Evolutionary conservation across 2,797 vertebrate genomes (phyloP).

Genomic region (Pteropus rufus): DNA sequence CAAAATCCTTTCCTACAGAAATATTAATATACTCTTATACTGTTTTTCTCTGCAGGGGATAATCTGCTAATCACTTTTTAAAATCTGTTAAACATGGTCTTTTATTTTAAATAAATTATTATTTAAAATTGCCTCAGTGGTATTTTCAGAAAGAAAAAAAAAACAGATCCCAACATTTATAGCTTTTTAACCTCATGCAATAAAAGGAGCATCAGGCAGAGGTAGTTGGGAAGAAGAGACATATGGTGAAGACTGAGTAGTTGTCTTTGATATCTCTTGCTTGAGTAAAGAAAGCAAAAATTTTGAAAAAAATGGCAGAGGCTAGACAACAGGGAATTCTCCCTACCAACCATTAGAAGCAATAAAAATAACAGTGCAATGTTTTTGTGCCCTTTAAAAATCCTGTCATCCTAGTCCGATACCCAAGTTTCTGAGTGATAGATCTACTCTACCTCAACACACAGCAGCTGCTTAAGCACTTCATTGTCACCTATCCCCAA

Average conservation of each 20-base stretch:
- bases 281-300: conserved; percentile 20
- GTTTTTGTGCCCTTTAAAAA: background rate
- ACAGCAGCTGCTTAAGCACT: background rate
- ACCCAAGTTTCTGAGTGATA: background rate
- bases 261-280: background rate
- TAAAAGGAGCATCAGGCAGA: background rate
- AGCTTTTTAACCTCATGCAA: background rate
- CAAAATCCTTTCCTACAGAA: background rate
- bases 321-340: background rate
- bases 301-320: background rate
- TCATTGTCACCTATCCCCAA: background rate
- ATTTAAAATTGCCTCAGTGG: background rate
- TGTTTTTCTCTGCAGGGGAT: background rate
- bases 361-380: background rate
- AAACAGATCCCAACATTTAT: background rate
- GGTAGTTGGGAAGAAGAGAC: background rate
- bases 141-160: background rate
- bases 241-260: background rate
- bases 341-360: background rate
- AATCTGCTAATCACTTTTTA: background rate
- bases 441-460: background rate
- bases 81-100: conserved; percentile 23
- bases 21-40: conserved; percentile 3
- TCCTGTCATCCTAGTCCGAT: background rate
- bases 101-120: background rate